phyloP scores from a whole-genome alignment of 2,113 vertebrate species.

The Okapia johnstoni region DNA sequence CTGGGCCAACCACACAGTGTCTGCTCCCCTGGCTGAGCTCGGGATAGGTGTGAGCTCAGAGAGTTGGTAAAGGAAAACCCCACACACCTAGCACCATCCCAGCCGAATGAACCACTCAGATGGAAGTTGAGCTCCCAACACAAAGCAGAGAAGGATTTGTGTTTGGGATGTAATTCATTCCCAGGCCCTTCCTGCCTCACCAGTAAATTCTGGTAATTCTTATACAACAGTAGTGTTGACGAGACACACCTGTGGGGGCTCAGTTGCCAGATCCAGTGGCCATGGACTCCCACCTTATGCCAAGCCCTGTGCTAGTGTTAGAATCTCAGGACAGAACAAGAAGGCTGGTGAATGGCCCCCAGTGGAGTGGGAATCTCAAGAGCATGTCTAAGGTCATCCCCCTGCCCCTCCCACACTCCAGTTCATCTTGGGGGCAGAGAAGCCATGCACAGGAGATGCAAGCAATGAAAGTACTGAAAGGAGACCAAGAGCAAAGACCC shows the following conservation, averaged over 20 bases:
- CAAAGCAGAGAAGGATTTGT: neutral
- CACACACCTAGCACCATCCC: neutral
- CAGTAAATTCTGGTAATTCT: neutral
- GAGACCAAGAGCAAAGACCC: too few species aligned
- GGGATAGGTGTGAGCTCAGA: neutral
- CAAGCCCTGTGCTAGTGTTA: neutral
- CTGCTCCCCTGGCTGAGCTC: neutral
- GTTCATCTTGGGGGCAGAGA: neutral
- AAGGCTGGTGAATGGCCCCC: neutral
- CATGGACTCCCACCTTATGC: rapidly evolving
- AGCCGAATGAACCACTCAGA: rapidly evolving
- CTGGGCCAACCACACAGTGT: rapidly evolving
- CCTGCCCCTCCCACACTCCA: neutral
- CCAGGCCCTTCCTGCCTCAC: neutral
- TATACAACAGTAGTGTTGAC: neutral
- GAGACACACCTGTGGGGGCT: neutral
- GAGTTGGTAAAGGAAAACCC: too few species aligned
- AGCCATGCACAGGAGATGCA: neutral
- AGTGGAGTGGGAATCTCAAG: neutral
- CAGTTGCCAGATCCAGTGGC: neutral
- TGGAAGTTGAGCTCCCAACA: neutral
- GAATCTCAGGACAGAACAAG: neutral
- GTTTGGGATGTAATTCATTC: neutral
- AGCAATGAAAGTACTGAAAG: neutral
- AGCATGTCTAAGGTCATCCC: neutral